Evolutionary conservation across 2,888 invertebrate species (phyloP).

Genomic region (Lithophane ornitopus): DNA sequence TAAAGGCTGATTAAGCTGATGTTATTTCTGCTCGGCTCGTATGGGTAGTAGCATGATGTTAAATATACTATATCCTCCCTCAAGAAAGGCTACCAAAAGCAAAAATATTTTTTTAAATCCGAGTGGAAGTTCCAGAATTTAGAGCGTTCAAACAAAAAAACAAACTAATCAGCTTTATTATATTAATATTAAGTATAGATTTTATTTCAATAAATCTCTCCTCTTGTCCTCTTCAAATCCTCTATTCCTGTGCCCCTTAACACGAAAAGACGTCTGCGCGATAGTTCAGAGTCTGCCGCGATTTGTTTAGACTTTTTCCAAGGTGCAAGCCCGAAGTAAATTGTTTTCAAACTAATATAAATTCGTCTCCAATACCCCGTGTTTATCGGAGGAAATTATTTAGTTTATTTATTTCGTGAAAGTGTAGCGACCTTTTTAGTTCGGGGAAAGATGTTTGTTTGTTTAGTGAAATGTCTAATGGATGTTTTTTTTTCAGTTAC

Average conservation of each 20-base stretch:
- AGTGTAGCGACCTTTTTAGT: slow-evolving; percentile 50
- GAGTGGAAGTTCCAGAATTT: too few relatives aligned
- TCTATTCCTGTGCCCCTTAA: slow-evolving; percentile 55
- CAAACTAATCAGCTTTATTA: too few relatives aligned
- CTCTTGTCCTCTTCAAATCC: not conserved
- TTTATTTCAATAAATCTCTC: not conserved
- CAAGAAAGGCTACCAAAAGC: too few relatives aligned
- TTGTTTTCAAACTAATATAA: slow-evolving; percentile 78
- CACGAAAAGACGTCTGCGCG: slow-evolving; percentile 61
- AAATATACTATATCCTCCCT: too few relatives aligned
- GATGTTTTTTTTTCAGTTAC: not conserved
- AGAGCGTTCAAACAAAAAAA: too few relatives aligned
- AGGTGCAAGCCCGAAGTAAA: slow-evolving; percentile 75
- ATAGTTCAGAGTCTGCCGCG: slow-evolving; percentile 71
- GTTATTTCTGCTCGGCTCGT: too few relatives aligned
- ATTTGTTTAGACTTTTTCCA: slow-evolving; percentile 78
- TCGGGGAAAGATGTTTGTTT: slow-evolving; percentile 28
- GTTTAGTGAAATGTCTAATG: slow-evolving; percentile 20
- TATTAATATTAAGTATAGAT: not conserved
- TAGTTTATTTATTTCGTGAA: slow-evolving; percentile 56
- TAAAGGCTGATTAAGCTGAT: too few relatives aligned
- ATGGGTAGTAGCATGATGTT: too few relatives aligned
- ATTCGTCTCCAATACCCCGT: slow-evolving; percentile 69
- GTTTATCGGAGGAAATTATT: slow-evolving; percentile 69
- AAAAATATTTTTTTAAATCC: too few relatives aligned